Base-by-base conservation (phyloP, 2,797 vertebrate species). In the Lemur catta region DNA sequence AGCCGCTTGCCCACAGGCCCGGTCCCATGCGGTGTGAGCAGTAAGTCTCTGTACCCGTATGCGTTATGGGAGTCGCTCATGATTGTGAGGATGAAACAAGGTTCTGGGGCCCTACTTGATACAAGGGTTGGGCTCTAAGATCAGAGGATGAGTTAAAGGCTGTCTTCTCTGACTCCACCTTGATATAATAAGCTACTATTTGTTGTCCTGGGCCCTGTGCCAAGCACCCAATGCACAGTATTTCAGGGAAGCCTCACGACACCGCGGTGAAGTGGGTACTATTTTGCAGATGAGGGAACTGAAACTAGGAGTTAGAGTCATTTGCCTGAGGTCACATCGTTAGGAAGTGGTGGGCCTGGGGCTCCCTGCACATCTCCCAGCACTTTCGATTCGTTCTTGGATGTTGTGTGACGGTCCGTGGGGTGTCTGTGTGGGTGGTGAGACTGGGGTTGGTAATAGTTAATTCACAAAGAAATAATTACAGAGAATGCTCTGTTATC, bases 401-500 rank as follows among this genome's bases (percentile, higher is more conserved):
- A 69, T 50, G 67, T 38, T 10, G 0, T n/a, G 7, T 30, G 65
- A 0, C 67, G 57, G 6, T 87, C 78, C 3, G 0, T 89, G 61
- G 82, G 65, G 50, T 91, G 1, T 75, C 87, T 33, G 65, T 88
- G 93, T 95, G 93, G 92, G 76, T 75, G 72, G 88, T 9, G 6
- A 84, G 90, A 26, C 91, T 92, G 26, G 69, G 81, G 41, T 81
- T 41, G 2, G 65, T 26, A 48, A 65, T 72, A 43, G 72, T 90
- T 87, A 94, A 75, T 94, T 61, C 84, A 95, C 91, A 84, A 90
- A 63, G 93, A 90, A 78, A 81, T 96, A 85, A 96, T 97, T 92
- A 94, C 0, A 92, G 95, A 92, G 93, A 43, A 69, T 57, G n/a
- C 86, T 75, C 61, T 96, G 86, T 89, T 97, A 97, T 96, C 95